Evolutionary conservation across 2,797 vertebrate species (phyloP), one percentile per base, ranked within the genome.

Genomic region (Lepidocolaptes lacrymiger): DNA sequence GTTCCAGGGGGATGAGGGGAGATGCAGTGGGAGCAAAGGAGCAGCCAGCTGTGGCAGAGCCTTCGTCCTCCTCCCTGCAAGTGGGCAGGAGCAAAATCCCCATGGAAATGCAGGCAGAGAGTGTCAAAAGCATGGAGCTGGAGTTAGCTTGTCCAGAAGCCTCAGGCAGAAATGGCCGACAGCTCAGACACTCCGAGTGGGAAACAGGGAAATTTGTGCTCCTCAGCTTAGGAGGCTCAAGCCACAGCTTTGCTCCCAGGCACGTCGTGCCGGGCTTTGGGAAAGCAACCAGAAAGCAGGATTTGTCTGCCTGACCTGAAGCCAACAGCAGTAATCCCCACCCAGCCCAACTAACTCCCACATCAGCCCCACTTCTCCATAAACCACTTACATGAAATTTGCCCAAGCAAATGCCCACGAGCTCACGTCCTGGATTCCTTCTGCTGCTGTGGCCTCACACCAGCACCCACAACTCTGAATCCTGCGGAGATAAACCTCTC

Each of bases 1-100:
- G 0, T 14, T 24, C 3, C 0, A 0, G 4, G 10, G 44, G 18
- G 9, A n/a, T 32, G 15, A 16, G 5, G 67, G 49, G 49, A 59
- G n/a, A n/a, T 2, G 9, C 34, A 39, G 39, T 0, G 14, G 43
- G 61, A 4, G 10, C 8, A 4, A 20, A 89, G 51, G 61, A 89
- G 46, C 14, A 3, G 20, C 22, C 1, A 8, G 20, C 48, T 11
- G 23, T 7, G 6, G 34, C 15, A 14, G 4, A 20, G 48, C 54
- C 51, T 34, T 68, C 75, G 34, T 75, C 32, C 49, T 81, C 87
- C 85, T 91, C 66, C 67, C 48, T 27, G 18, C 49, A 48, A 26
- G 6, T 12, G 19, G 20, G 48, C 17, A 37, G n/a, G 26, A 89
- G 63, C 5, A 77, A 82, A 95, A 85, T 39, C 32, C 27, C 8